Evolutionary conservation across 2,797 vertebrate genomes (phyloP).

Genomic region (Tarsius wallacei): DNA sequence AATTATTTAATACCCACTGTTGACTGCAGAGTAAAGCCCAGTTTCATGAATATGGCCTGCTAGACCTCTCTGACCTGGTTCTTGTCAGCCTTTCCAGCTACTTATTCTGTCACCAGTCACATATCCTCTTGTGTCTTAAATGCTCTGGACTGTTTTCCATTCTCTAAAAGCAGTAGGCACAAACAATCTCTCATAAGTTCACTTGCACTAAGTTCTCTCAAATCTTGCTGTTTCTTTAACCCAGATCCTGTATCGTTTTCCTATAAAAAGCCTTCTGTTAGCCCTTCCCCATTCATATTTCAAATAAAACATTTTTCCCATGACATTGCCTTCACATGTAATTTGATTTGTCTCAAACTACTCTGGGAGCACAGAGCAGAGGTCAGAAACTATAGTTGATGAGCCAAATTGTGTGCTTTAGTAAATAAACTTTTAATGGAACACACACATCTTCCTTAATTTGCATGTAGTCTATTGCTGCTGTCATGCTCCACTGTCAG

Average conservation of each 20-base stretch:
- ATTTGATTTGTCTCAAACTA: slow-evolving; percentile 11
- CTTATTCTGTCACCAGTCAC: background rate
- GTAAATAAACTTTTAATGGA: background rate
- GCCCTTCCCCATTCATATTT: background rate
- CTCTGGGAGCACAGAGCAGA: slow-evolving; percentile 12
- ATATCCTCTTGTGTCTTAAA: background rate
- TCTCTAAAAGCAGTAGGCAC: background rate
- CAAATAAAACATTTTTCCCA: background rate
- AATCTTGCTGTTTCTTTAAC: background rate
- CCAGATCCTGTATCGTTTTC: background rate
- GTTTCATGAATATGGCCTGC: background rate
- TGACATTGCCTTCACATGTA: background rate
- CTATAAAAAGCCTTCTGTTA: background rate
- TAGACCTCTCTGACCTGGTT: background rate
- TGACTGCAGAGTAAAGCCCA: background rate
- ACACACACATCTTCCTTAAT: background rate
- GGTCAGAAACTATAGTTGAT: background rate
- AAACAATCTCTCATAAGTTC: background rate
- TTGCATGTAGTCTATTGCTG: background rate
- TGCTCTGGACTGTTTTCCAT: background rate
- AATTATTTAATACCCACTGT: background rate
- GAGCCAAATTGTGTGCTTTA: background rate
- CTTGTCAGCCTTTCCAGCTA: background rate
- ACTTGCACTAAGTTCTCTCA: background rate
- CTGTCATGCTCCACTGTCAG: background rate